A percentile compares a stretch with the other conserved stretches of the same genome.
Conservation (phyloP, 2,113 vertebrate genomes). For the Rhinolophus ferrumequinum region DNA sequence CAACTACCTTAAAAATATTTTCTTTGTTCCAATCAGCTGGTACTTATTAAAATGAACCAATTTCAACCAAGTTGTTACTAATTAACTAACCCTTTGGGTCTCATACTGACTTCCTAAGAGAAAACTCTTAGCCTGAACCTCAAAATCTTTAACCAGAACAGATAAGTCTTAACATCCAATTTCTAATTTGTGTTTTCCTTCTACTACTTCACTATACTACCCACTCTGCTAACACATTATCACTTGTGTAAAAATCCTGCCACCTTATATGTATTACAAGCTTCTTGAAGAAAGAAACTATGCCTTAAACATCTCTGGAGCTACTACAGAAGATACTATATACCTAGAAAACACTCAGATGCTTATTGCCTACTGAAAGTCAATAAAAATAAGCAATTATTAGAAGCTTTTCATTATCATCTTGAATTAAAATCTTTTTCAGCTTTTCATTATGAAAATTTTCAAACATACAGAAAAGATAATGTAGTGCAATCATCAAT, state of each 20-base stretch:
- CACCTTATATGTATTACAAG: neutral
- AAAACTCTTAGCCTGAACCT: neutral
- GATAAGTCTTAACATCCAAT: neutral
- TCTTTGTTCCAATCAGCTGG: neutral
- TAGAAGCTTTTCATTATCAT: neutral
- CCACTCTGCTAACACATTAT: neutral
- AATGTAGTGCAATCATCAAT: neutral
- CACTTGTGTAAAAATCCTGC: neutral
- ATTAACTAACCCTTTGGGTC: neutral
- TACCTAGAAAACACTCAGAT: neutral
- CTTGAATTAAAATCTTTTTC: slow-evolving; percentile 1
- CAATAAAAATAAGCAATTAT: slow-evolving; percentile 8
- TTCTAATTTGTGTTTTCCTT: slow-evolving; percentile 34
- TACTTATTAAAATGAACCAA: slow-evolving; percentile 39
- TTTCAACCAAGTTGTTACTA: slow-evolving; percentile 2
- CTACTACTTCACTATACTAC: neutral
- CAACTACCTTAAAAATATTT: neutral
- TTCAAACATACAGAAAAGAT: neutral
- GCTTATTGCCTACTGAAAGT: neutral
- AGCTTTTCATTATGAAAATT: slow-evolving; percentile 40
- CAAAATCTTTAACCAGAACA: slow-evolving; percentile 7
- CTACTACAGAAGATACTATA: neutral
- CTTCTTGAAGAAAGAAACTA: neutral
- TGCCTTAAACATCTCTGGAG: neutral
- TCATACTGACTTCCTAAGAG: neutral